Evolutionary conservation across 2,113 vertebrate genomes (phyloP), one percentile per base, ranked within the genome.

Genomic region (Sylvia atricapilla): DNA sequence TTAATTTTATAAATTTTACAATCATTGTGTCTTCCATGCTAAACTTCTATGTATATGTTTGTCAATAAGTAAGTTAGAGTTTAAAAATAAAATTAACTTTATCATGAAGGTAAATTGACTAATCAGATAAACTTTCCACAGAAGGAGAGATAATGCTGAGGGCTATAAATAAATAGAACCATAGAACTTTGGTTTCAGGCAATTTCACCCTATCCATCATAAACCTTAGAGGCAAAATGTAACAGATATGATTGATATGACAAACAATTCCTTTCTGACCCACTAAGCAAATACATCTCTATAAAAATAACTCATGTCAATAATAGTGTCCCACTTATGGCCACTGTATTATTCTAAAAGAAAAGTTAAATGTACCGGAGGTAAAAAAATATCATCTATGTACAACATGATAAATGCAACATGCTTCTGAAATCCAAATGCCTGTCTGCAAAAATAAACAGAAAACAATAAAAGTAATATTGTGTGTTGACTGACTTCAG

Each of bases 221-320:
- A 86, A 94, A 66, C 2, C 39, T 59, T 83, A 80, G 21, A 59
- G 31, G 18, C 35, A 64, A 62, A 68, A 56, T 66, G 16, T 31
- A 87, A 37, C 28, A 68, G 22, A 15, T 59, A 78, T 67, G 46
- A 91, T 53, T 84, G 19, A 91, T 91, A 35, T n/a, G 19, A 68
- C 82, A 90, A 92, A 84, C 20, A 87, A 69, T 67, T 85, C 11
- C 7, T 93, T 91, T 96, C 63, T 91, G 77, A 92, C 16, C 31
- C 20, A 93, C 21, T 79, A 46, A 76, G 41, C 13, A 81, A 90
- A 75, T 7, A 69, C 31, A 49, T 55, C 33, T 79, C 46, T 69
- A 74, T 19, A 41, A 93, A 84, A 94, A 76, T 60, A 75, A 77
- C 70, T 92, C 15, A 67, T 52, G 58, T 78, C 84, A 84, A 66